These are phyloP conservation scores for Xenopus petersii DNA, from an alignment of 2,797 vertebrate genomes.

Conservation along the genomic window DNA sequence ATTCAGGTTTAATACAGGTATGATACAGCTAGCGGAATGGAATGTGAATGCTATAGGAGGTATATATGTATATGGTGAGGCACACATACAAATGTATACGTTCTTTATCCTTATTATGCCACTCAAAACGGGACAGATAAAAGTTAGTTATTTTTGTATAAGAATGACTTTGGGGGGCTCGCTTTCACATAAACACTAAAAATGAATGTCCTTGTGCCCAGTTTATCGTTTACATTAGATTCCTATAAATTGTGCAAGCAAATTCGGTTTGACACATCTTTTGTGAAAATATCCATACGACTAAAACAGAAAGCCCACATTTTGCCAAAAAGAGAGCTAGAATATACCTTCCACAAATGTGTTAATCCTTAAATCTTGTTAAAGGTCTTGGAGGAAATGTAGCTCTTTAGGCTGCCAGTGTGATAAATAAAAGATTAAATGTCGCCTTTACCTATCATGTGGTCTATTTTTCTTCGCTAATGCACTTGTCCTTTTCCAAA, in stretches of 20 bases:
- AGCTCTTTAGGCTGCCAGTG: slow-evolving; percentile 15
- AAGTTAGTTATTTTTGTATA: too few species aligned
- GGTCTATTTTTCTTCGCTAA: slow-evolving; percentile 35
- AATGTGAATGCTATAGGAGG: too few species aligned
- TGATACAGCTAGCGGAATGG: too few species aligned
- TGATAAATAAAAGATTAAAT: slow-evolving; percentile 47
- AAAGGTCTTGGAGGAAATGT: slow-evolving; percentile 33
- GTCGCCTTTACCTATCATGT: slow-evolving; percentile 15
- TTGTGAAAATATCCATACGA: neutral
- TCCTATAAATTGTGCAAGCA: neutral
- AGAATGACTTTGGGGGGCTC: too few species aligned
- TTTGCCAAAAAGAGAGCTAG: slow-evolving; percentile 18
- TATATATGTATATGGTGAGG: too few species aligned
- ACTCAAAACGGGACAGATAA: too few species aligned
- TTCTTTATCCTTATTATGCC: too few species aligned
- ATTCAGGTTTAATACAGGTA: too few species aligned
- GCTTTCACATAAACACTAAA: too few species aligned
- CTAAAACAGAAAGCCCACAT: slow-evolving; percentile 6
- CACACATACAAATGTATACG: too few species aligned
- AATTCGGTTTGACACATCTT: neutral
- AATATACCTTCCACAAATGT: neutral
- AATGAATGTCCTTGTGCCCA: too few species aligned
- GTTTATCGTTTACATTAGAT: too few species aligned
- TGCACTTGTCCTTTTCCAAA: slow-evolving; percentile 29
- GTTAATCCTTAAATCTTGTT: slow-evolving; percentile 40